Conservation (phyloP, 2,888 invertebrate species). For the Aspidiotus destructor region DNA sequence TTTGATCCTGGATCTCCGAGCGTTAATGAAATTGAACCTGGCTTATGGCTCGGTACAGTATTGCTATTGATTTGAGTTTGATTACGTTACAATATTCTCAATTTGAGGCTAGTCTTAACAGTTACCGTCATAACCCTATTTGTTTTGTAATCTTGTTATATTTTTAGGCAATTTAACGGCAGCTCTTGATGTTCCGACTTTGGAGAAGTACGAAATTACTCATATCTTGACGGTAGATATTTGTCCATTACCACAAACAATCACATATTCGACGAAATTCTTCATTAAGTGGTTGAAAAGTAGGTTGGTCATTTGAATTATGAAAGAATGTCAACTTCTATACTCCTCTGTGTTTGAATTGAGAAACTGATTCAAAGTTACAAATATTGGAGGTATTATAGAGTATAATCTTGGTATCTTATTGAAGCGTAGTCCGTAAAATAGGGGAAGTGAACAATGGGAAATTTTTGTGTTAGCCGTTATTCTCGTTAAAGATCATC, state of each 20-base stretch:
- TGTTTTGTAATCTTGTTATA: neutral
- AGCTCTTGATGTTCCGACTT: conserved; percentile 60
- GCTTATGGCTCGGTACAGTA: conserved; percentile 47
- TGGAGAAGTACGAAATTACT: conserved; percentile 57
- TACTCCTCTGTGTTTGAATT: neutral
- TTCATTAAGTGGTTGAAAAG: conserved; percentile 65
- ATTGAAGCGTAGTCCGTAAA: no score
- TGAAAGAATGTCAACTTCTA: neutral
- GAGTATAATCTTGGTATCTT: no score
- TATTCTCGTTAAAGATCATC: no score
- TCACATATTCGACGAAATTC: conserved; percentile 57
- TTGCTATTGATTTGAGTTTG: conserved; percentile 4
- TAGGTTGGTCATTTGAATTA: conserved; percentile 42
- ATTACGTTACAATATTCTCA: neutral
- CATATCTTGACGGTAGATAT: conserved; percentile 76
- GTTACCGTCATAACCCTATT: no score
- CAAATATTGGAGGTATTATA: conserved; percentile 18
- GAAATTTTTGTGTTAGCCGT: no score
- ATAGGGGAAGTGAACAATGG: no score
- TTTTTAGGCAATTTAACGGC: conserved; percentile 64
- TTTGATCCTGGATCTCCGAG: conserved; percentile 52
- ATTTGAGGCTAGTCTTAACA: neutral
- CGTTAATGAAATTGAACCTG: conserved; percentile 48
- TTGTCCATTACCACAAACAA: conserved; percentile 67
- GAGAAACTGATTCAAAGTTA: conserved; percentile 10